These are phyloP conservation scores for Choreutis nemorana DNA, from an alignment of 2,888 invertebrate species.

Conservation along the genomic window DNA sequence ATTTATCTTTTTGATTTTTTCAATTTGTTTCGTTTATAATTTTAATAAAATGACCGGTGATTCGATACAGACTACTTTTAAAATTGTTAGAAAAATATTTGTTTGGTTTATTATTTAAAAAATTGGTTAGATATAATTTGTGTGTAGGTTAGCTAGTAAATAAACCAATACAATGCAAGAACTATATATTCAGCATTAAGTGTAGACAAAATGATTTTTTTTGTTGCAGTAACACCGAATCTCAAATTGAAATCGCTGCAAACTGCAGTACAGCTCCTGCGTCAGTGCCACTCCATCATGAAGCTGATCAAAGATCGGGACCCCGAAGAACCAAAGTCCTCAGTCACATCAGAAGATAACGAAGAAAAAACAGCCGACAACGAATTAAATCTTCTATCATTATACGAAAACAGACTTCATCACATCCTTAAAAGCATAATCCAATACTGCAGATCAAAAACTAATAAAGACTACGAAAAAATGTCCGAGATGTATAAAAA, in stretches of 20 bases:
- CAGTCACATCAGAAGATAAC: conserved; percentile 24
- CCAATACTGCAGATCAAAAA: conserved; percentile 45
- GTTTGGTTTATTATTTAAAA: too few relatives aligned
- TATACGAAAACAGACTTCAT: conserved; percentile 73
- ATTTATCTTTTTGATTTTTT: too few relatives aligned
- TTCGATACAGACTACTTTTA: too few relatives aligned
- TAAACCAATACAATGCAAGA: neutral
- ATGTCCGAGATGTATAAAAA: conserved; percentile 50
- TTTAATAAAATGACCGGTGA: too few relatives aligned
- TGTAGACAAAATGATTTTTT: conserved; percentile 13
- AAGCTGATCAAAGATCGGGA: conserved; percentile 49
- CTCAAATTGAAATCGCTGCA: conserved; percentile 64
- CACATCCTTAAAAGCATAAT: conserved; percentile 72
- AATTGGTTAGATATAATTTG: too few relatives aligned
- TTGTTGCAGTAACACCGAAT: conserved; percentile 43
- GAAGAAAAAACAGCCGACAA: conserved; percentile 34
- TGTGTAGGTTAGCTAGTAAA: too few relatives aligned
- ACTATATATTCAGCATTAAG: neutral
- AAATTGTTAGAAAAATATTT: too few relatives aligned
- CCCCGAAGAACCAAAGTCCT: conserved; percentile 32
- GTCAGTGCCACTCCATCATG: conserved; percentile 64
- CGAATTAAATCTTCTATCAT: conserved; percentile 56
- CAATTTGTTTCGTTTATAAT: too few relatives aligned
- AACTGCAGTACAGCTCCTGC: conserved; percentile 57
- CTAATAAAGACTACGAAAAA: conserved; percentile 54